Conservation (phyloP, 2,888 invertebrate genomes). For the Orthonevra nobilis region DNA sequence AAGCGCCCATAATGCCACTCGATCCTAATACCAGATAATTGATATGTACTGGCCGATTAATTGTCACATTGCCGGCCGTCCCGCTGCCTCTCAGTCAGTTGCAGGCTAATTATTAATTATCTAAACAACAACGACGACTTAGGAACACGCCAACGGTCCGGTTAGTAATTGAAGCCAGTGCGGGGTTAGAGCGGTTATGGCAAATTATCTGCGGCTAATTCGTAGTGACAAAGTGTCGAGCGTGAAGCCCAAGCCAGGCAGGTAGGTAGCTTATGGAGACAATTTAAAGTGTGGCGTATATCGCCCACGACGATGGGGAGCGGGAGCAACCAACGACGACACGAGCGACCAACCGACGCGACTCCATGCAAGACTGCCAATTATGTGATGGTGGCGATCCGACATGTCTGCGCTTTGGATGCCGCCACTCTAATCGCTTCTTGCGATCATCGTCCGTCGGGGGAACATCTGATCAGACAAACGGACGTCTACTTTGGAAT, state of each 20-base stretch:
- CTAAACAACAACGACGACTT: not conserved
- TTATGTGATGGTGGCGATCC: conserved; percentile 55
- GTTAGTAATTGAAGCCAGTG: conserved; percentile 32
- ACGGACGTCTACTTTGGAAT: conserved; percentile 48
- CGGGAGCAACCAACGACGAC: conserved; percentile 1
- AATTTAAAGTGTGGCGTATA: conserved; percentile 10
- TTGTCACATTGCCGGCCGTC: conserved; percentile 25
- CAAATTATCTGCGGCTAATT: conserved; percentile 49
- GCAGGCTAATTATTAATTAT: conserved; percentile 42
- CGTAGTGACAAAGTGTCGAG: conserved; percentile 57
- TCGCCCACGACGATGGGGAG: conserved; percentile 37
- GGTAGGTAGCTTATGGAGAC: conserved; percentile 18
- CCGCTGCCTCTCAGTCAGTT: not conserved
- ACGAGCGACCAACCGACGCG: conserved; percentile 8
- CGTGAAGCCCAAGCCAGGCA: conserved; percentile 7
- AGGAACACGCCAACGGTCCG: not conserved
- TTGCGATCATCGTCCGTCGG: conserved; percentile 13
- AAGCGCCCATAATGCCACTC: conserved; percentile 65
- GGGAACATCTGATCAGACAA: conserved; percentile 57
- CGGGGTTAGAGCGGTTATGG: conserved; percentile 20
- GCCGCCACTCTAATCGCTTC: conserved; percentile 51
- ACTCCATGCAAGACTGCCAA: conserved; percentile 16
- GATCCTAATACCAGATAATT: conserved; percentile 52
- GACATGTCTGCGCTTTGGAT: conserved; percentile 63
- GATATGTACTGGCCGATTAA: conserved; percentile 56